Conservation (phyloP, 2,797 vertebrate genomes). For the Helarctos malayanus region DNA sequence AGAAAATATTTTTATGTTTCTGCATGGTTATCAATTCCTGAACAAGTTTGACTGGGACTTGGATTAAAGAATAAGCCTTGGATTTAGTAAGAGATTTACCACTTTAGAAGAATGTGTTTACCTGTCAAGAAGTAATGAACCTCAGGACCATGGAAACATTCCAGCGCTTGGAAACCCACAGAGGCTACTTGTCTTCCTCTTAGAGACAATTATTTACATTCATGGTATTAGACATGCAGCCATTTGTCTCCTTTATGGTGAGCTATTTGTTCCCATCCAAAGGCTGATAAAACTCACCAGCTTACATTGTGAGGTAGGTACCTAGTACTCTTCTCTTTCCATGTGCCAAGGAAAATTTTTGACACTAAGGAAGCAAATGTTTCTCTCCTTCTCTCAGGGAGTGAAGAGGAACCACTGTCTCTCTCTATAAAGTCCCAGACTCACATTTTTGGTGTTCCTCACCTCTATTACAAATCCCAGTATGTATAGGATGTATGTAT, state of each 20-base stretch:
- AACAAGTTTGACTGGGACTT: background rate
- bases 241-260: background rate
- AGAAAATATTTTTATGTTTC: slow-evolving; percentile 50
- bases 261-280: background rate
- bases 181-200: background rate
- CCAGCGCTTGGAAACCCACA: background rate
- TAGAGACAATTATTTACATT: background rate
- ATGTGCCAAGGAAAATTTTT: background rate
- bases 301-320: background rate
- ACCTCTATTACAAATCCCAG: background rate
- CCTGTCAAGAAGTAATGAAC: background rate
- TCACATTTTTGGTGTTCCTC: background rate
- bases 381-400: background rate
- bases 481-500: too few relatives aligned
- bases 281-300: background rate
- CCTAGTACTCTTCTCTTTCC: background rate
- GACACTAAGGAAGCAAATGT: background rate
- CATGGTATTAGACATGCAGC: background rate
- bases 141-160: background rate
- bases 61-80: slow-evolving; percentile 1
- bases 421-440: background rate
- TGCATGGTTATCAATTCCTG: background rate
- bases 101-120: background rate
- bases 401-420: background rate
- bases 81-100: background rate